Conservation (phyloP, 2,888 invertebrate genomes). For the Drosophila paramelanica region DNA sequence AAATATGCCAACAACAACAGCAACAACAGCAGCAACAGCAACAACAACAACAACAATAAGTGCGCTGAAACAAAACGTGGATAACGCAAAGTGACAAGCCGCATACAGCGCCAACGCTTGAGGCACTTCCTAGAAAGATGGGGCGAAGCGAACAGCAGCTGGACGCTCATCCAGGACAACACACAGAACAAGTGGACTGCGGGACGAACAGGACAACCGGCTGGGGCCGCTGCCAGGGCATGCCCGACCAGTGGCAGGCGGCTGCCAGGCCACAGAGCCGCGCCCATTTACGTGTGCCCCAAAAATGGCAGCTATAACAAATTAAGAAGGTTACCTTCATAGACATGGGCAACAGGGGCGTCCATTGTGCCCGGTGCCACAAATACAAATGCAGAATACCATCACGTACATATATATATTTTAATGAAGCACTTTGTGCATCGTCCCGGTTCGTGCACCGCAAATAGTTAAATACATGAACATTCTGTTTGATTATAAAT, state of each 20-base stretch:
- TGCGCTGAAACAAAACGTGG: constrained; percentile 61
- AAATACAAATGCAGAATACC: constrained; percentile 4
- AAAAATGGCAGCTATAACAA: constrained; percentile 76
- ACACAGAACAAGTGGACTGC: constrained; percentile 27
- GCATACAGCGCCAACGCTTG: constrained; percentile 64
- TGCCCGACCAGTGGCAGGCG: background rate
- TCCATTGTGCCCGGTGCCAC: constrained; percentile 7
- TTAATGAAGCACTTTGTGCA: constrained; percentile 43
- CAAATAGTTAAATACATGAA: constrained; percentile 33
- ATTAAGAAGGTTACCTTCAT: constrained; percentile 76
- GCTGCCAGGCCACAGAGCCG: constrained; percentile 34
- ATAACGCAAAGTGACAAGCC: constrained; percentile 72
- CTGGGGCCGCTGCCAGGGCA: constrained; percentile 7
- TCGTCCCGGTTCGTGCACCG: constrained; percentile 3
- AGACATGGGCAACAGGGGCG: constrained; percentile 39
- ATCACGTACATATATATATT: constrained; percentile 25
- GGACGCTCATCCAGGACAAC: constrained; percentile 53
- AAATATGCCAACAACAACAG: constrained; percentile 69
- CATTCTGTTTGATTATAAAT: background rate
- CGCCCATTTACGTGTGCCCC: constrained; percentile 60
- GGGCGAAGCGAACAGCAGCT: constrained; percentile 27
- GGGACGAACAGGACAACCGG: constrained; percentile 1
- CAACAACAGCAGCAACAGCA: constrained; percentile 27
- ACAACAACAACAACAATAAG: constrained; percentile 12
- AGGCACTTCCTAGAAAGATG: constrained; percentile 59